A percentile compares a stretch with the other conserved stretches of the same genome.
These are phyloP conservation scores for Brenthis hecate DNA, from an alignment of 2,888 invertebrate species.

Conservation along the genomic window DNA sequence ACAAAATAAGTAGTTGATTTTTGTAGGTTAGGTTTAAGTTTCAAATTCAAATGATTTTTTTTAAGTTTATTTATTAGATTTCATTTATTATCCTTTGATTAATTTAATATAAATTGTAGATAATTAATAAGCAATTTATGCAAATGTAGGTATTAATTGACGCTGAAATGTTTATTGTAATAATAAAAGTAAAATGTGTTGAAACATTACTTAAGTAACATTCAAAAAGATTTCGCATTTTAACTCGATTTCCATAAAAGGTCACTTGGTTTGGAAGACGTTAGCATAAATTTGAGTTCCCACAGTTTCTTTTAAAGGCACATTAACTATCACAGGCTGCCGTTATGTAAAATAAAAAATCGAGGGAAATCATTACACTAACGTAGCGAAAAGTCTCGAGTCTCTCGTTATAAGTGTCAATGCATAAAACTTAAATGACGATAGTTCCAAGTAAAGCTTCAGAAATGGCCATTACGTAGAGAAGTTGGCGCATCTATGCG, in stretches of 20 bases:
- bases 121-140: too few relatives aligned
- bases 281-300: constrained; percentile 36
- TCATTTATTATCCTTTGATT: too few relatives aligned
- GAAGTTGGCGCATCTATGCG: constrained; percentile 49
- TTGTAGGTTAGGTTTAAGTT: too few relatives aligned
- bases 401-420: constrained; percentile 35
- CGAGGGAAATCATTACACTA: constrained; percentile 38
- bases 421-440: constrained; percentile 40
- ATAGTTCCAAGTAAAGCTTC: constrained; percentile 41
- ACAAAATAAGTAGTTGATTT: too few relatives aligned
- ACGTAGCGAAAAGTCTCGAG: constrained; percentile 31
- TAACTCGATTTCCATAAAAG: constrained; percentile 34
- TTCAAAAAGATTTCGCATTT: constrained; percentile 20
- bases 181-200: too few relatives aligned
- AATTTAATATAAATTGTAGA: too few relatives aligned
- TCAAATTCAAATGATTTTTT: too few relatives aligned
- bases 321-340: constrained; percentile 36
- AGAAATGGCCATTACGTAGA: constrained; percentile 41
- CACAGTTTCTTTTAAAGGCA: constrained; percentile 36
- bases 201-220: background rate
- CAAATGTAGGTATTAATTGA: too few relatives aligned
- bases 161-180: too few relatives aligned
- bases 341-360: constrained; percentile 39
- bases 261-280: constrained; percentile 36
- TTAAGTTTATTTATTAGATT: too few relatives aligned